Percentiles rank a stretch among this genome's conserved stretches.
Evolutionary conservation across 2,113 vertebrate species (phyloP).

Genomic region (Corythornis cristatus): DNA sequence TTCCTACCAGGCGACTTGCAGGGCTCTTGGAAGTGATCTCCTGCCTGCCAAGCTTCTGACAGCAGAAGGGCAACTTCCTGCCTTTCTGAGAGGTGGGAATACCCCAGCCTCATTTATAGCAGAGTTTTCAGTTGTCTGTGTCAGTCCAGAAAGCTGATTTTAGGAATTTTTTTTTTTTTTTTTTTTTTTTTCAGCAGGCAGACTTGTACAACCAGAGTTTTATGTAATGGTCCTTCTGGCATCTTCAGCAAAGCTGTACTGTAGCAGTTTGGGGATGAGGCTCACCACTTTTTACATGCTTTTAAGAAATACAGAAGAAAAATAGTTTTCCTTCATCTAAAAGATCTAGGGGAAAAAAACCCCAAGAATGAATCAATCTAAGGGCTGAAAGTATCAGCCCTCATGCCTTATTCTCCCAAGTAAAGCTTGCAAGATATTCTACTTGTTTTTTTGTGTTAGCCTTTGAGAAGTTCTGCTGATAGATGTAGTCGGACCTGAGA

Average conservation of each 20-base stretch:
- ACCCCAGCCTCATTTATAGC: rapidly evolving
- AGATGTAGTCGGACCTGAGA: neutral
- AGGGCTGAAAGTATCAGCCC: neutral
- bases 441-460: neutral
- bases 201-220: neutral
- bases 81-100: neutral
- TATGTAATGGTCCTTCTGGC: rapidly evolving
- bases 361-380: neutral
- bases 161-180: neutral
- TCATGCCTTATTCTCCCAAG: neutral
- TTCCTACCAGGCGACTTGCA: neutral
- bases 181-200: neutral
- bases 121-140: neutral
- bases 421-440: neutral
- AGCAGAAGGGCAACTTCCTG: neutral
- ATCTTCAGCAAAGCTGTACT: neutral
- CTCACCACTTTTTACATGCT: neutral
- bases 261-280: neutral
- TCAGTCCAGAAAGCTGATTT: neutral
- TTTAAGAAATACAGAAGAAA: neutral
- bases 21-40: neutral
- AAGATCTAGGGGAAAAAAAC: neutral
- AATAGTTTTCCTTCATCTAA: neutral
- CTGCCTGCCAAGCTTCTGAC: rapidly evolving
- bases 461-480: neutral